Evolutionary conservation across 2,113 vertebrate genomes (phyloP), one percentile per base, ranked within the genome.

Genomic region (Daphoenositta chrysoptera): DNA sequence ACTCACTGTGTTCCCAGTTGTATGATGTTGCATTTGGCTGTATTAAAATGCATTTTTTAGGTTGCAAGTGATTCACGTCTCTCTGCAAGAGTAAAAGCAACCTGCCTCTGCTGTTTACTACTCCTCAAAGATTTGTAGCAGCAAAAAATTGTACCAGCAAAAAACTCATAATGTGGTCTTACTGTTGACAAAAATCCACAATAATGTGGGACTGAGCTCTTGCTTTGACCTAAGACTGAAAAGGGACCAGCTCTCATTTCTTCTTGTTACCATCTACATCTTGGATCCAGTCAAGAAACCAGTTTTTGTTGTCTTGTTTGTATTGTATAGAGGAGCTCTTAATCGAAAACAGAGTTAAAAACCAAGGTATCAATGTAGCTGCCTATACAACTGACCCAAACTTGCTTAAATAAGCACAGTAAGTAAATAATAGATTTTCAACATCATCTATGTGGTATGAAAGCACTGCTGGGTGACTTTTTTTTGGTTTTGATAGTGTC

Each of bases 21-120:
- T 44, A 42, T 87, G 91, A n/a, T 82, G 69, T 33, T 96, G 72
- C 69, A 87, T 87, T 96, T 91, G 51, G 65, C 61, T 68, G 69
- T 68, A 92, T 96, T 93, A 87, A 94, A 94, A 94, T 94, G 48
- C n/a, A 65, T 90, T 71, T 77, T 87, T 92, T 48, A 75, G 31
- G n/a, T 31, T 79, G 65, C 61, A 87, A 19, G 51, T 86, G 77
- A 89, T 84, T 95, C 93, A 87, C 64, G 1, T 72, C 44, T 71
- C 75, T 65, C 58, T 66, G 23, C 82, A 92, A 78, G 30, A 78
- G 39, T 47, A 84, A 81, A n/a, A 77, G 68, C 35, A 89, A 63
- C 47, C 44, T 92, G 58, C 40, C 64, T 81, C 63, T 66, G 50
- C 39, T 77, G 35, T 90, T 94, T 90, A 78, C 64, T 90, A 11